Evolutionary conservation across 23 tunicate species (phyloP), one percentile per base, ranked within the genome.

Genomic region (Ascidia mentula): DNA sequence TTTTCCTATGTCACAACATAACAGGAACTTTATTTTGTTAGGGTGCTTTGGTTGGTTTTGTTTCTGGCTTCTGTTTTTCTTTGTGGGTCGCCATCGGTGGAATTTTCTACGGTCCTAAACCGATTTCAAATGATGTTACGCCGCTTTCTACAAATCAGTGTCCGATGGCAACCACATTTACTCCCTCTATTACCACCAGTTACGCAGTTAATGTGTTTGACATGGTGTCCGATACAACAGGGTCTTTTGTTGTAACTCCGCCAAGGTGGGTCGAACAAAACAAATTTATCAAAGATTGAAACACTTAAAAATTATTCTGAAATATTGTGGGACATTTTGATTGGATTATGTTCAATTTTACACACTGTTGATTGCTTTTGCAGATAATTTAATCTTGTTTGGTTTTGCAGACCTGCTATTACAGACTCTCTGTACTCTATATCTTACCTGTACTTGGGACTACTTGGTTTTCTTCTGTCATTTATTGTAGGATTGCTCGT

Each of bases 1-100:
- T n/a, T n/a, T n/a, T n/a, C n/a, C n/a, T n/a, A n/a, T n/a, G n/a
- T n/a, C n/a, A n/a, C n/a, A n/a, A n/a, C n/a, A n/a, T n/a, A n/a
- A n/a, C n/a, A n/a, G n/a, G n/a, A n/a, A n/a, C n/a, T n/a, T n/a
- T n/a, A n/a, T n/a, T 9, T 3, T 53, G 22, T 53, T 1, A 53
- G 90, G 90, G 90, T 6, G 90, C 90, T 3, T 46, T 82, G 17
- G 34, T 37, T 32, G 84, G 84, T 1, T 46, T 79, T 1, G 65
- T 72, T 15, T 5, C 34, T 20, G 90, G 90, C 5, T 31, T 79
- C 18, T 4, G 32, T 59, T 78, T 79, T 34, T 45, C 84, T 22
- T 34, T 73, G 22, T 86, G 90, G 90, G 59, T 79, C 35, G 70
- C 84, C 15, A 26, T 86, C 24, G 90, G 84, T 15, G 46, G 45